Evolutionary conservation across 2,797 vertebrate genomes (phyloP), one percentile per base, ranked within the genome.

Genomic region (Paratrypauchen microcephalus): DNA sequence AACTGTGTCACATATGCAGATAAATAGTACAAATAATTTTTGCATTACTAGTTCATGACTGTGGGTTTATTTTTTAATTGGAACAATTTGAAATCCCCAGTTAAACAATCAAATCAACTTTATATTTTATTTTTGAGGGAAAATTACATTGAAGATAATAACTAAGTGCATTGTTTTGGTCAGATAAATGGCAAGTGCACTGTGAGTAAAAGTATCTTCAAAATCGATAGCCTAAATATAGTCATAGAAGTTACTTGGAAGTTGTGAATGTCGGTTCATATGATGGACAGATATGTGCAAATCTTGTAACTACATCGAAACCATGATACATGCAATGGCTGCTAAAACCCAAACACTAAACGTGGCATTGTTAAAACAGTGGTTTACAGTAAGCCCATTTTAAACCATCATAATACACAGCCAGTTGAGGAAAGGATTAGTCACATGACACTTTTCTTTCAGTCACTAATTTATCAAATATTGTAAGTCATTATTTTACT

Each of bases 221-320:
- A 50, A 19, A 50, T 50, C 8, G 7, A 36, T 9, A 36, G 7
- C 2, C 32, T 36, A 36, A 36, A 36, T 36, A 36, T 9, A 36
- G 32, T 36, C 32, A 36, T 9, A 36, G 32, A 36, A 36, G 32
- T 36, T 36, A 36, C 1, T 9, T 36, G 32, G 32, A 36, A 36
- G 8, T 36, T 36, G 36, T 45, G 15, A 41, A 48, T 4, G 41
- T 13, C 55, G 12, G 24, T n/a, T 59, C 8, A 47, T 23, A 24
- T 59, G 41, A 45, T 2, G 3, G 41, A 15, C 15, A 4, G 39
- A 41, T 16, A 16, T 45, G 41, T 45, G 41, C 41, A 45, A 65
- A 5, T 48, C 19, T 73, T 62, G 60, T 70, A 55, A 80, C 80
- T 65, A 72, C 24, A 84, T 55, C 61, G 66, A 89, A 56, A 45